Base-by-base conservation (phyloP, 2,888 invertebrate genomes). In the Pyrrhosoma nymphula region DNA sequence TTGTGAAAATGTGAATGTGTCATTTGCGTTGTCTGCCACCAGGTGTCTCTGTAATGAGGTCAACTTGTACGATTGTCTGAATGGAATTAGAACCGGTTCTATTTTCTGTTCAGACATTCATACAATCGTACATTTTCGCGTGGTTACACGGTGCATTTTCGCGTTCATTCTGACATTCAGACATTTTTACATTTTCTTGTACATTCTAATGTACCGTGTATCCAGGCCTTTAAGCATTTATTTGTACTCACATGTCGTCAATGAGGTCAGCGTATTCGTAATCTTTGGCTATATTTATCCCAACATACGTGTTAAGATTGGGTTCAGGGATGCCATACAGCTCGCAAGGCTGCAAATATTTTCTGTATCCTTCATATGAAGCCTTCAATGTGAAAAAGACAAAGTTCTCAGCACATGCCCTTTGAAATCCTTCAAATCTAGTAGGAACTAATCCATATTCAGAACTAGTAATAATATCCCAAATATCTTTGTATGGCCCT, bases 291-390 rank as follows among this genome's bases (percentile, higher is more conserved):
- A 75, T 93, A 16, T 26, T 75, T 39, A 93, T 47, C 47, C 93
- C 93, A 63, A 93, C 47, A 47, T 75, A 69, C 23, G 75, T 69
- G 47, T 93, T 75, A 2, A 93, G 69, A 69, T 39, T 93, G 10
- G 93, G 56, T 47, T 75, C 93, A 12, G 93, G 55, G 12, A 93
- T 75, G 23, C 47, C 30, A n/a, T 75, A 47, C 26, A 93, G n/a
- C 35, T 75, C 69, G 26, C 93, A 93, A 47, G 93, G 75, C 16
- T 69, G 93, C 20, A 69, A 82, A 82, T 35, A 63, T 55, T 93
- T 60, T n/a, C 47, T 93, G 47, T 93, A 93, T 23, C 93, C 93
- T 69, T 93, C 93, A 93, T 93, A 93, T n/a, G 93, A 69, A 75
- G 69, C 93, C 30, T 75, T 75, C 69, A 93, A 26, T 1, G 93